Evolutionary conservation across 2,113 vertebrate species (phyloP).

Genomic region (Gopherus flavomarginatus): DNA sequence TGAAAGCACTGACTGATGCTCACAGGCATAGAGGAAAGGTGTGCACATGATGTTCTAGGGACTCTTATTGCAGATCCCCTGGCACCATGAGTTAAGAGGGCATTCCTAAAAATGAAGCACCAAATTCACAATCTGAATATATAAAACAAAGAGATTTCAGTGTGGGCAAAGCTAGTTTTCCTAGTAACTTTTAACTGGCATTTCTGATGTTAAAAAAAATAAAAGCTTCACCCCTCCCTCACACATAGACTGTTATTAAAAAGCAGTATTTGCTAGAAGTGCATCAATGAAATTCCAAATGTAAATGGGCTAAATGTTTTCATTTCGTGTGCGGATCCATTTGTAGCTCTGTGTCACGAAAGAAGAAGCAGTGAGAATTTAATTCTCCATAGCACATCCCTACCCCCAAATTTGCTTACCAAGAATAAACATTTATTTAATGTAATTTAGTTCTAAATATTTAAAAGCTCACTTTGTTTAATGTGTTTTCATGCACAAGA

Average conservation of each 20-base stretch:
- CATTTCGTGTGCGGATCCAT: constrained; percentile 26
- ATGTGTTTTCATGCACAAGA: constrained; percentile 80
- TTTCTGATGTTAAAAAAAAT: neutral
- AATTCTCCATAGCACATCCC: constrained; percentile 76
- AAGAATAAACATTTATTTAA: constrained; percentile 80
- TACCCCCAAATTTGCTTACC: constrained; percentile 74
- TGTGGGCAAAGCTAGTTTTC: neutral
- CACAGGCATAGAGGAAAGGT: neutral
- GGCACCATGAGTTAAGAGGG: neutral
- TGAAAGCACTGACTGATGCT: neutral
- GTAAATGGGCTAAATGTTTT: constrained; percentile 56
- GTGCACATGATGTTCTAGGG: neutral
- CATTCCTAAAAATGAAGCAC: neutral
- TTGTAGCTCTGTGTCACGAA: constrained; percentile 21
- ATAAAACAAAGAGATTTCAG: neutral
- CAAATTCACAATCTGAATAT: neutral
- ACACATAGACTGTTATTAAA: neutral
- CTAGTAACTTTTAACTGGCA: neutral
- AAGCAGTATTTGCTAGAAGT: constrained; percentile 24
- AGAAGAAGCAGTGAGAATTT: constrained; percentile 60
- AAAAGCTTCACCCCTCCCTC: constrained; percentile 16
- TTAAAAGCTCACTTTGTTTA: constrained; percentile 81
- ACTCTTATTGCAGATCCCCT: neutral
- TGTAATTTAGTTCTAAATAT: constrained; percentile 79
- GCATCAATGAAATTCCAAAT: constrained; percentile 4